Evolutionary conservation across 1,140 invertebrate species (phyloP).

Genomic region (Spodoptera litura): DNA sequence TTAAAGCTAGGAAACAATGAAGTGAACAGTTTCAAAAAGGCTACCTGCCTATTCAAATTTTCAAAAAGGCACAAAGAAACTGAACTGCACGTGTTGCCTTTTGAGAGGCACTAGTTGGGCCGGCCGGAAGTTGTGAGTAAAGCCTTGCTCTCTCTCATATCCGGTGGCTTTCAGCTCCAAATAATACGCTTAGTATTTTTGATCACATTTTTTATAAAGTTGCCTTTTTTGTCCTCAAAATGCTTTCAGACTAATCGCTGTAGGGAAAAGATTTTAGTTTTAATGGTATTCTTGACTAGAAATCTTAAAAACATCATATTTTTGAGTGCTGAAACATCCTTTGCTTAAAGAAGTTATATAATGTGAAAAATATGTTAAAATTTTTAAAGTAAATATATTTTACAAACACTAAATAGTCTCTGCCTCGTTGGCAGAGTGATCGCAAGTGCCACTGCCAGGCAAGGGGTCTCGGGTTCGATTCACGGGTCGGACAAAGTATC

Average conservation of each 20-base stretch:
- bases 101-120: constrained; percentile 54
- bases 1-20: constrained; percentile 19
- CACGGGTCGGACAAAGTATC: too few relatives aligned
- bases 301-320: too few relatives aligned
- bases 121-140: constrained; percentile 54
- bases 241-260: constrained; percentile 3
- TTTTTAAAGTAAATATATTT: too few relatives aligned
- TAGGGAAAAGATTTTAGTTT: neutral
- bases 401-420: too few relatives aligned
- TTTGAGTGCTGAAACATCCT: too few relatives aligned
- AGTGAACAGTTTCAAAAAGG: constrained; percentile 40
- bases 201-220: constrained; percentile 44
- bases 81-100: constrained; percentile 64
- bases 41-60: constrained; percentile 54
- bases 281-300: too few relatives aligned
- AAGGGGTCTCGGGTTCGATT: too few relatives aligned
- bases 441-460: too few relatives aligned
- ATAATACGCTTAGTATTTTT: constrained; percentile 51
- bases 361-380: too few relatives aligned
- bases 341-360: too few relatives aligned
- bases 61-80: constrained; percentile 65
- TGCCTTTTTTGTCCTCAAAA: neutral
- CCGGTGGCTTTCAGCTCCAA: constrained; percentile 60
- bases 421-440: too few relatives aligned
- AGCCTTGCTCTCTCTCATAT: constrained; percentile 63